A percentile compares a stretch with the other conserved stretches of the same genome.
Conservation (phyloP, 2,888 invertebrate species). For the Drosophila crucigera region DNA sequence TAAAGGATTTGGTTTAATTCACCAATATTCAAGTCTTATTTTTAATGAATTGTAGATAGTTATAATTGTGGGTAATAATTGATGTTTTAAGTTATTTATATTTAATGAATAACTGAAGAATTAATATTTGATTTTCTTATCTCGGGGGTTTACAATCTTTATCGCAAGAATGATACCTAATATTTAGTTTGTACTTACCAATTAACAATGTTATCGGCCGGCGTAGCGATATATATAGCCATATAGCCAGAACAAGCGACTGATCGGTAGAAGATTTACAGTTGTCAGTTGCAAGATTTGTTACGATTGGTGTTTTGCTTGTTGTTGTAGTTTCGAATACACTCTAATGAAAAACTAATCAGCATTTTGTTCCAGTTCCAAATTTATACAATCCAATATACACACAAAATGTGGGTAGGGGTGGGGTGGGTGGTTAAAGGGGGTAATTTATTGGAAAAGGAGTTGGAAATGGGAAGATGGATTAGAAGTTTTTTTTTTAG, state of each 20-base stretch:
- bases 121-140: background rate
- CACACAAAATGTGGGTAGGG: conserved; percentile 10
- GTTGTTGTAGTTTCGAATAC: conserved; percentile 23
- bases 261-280: conserved; percentile 2
- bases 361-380: conserved; percentile 75
- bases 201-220: conserved; percentile 47
- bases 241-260: conserved; percentile 11
- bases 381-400: conserved; percentile 59
- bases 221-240: conserved; percentile 36
- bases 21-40: background rate
- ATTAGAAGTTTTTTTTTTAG: background rate
- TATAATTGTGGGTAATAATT: too few species aligned
- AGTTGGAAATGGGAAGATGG: conserved; percentile 3
- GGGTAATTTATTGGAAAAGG: background rate
- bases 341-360: conserved; percentile 64
- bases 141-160: background rate
- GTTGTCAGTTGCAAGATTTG: conserved; percentile 10
- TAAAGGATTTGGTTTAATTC: too few species aligned
- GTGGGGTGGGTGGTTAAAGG: background rate
- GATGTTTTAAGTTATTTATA: background rate
- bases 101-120: background rate
- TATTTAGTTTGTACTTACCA: conserved; percentile 45
- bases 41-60: too few species aligned
- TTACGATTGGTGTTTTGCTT: conserved; percentile 5
- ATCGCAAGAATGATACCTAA: background rate